These are phyloP conservation scores for Tragopan temminckii DNA, from an alignment of 2,797 vertebrate genomes.

Conservation along the genomic window DNA sequence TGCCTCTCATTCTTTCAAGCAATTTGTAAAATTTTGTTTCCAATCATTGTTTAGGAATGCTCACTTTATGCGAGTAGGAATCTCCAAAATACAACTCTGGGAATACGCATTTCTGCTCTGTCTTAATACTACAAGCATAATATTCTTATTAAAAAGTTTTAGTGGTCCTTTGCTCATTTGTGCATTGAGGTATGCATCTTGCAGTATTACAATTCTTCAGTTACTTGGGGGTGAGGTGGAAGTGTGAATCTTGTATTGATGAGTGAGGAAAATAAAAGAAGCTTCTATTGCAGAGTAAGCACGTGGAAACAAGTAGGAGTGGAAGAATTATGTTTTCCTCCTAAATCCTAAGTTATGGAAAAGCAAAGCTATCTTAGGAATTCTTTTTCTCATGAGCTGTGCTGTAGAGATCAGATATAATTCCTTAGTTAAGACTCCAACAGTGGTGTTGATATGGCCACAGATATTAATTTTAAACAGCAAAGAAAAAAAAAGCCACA, in stretches of 20 bases:
- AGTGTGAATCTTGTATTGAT: background rate
- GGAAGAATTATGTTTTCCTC: background rate
- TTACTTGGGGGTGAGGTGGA: background rate
- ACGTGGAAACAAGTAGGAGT: background rate
- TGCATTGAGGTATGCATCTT: background rate
- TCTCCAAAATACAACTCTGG: slow-evolving; percentile 17
- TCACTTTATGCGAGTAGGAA: background rate
- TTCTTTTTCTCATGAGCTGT: background rate
- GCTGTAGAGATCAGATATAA: background rate
- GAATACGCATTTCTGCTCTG: slow-evolving; percentile 15
- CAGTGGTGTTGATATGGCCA: background rate
- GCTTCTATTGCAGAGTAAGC: background rate
- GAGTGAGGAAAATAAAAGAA: background rate
- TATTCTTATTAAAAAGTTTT: background rate
- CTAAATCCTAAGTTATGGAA: background rate
- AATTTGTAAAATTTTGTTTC: background rate
- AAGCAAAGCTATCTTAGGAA: background rate
- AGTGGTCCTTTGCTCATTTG: background rate
- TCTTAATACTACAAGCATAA: no score
- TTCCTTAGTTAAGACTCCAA: background rate
- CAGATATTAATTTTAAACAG: background rate
- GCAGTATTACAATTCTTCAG: background rate
- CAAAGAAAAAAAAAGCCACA: background rate
- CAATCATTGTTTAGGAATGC: background rate
- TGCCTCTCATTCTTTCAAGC: background rate